Conservation (phyloP, 2,797 vertebrate genomes). For the Melanotaenia boesemani region DNA sequence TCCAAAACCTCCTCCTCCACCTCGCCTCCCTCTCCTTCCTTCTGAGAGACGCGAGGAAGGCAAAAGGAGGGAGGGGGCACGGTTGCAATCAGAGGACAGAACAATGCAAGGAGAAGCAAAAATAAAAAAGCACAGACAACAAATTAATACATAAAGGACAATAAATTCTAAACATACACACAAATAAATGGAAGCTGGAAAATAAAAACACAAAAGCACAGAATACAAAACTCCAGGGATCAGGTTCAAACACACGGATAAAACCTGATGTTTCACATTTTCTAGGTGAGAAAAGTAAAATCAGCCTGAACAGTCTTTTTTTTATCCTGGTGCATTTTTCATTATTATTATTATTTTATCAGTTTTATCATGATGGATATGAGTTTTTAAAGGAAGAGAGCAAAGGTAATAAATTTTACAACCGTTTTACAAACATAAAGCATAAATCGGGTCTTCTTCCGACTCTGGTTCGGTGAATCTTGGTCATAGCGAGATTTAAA, state of each 20-base stretch:
- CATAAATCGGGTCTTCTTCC: no score
- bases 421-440: no score
- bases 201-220: slow-evolving; percentile 45
- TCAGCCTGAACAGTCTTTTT: no score
- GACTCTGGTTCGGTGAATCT: no score
- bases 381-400: no score
- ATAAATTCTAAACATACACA: slow-evolving; percentile 44
- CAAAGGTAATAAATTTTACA: no score
- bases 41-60: slow-evolving; percentile 59
- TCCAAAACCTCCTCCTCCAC: slow-evolving; percentile 72
- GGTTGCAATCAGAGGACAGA: slow-evolving; percentile 52
- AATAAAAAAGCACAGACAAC: slow-evolving; percentile 57
- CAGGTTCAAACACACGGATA: slow-evolving; percentile 37
- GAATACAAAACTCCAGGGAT: slow-evolving; percentile 2
- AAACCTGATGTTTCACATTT: background rate
- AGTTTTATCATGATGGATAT: no score
- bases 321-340: no score
- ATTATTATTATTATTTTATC: no score
- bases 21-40: slow-evolving; percentile 52
- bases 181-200: slow-evolving; percentile 12
- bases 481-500: no score
- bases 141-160: slow-evolving; percentile 52
- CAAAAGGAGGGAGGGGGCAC: slow-evolving; percentile 18
- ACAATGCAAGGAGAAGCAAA: slow-evolving; percentile 42
- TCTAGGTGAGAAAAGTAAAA: background rate